Conservation (phyloP, 2,113 vertebrate genomes). For the Bufo gargarizans region DNA sequence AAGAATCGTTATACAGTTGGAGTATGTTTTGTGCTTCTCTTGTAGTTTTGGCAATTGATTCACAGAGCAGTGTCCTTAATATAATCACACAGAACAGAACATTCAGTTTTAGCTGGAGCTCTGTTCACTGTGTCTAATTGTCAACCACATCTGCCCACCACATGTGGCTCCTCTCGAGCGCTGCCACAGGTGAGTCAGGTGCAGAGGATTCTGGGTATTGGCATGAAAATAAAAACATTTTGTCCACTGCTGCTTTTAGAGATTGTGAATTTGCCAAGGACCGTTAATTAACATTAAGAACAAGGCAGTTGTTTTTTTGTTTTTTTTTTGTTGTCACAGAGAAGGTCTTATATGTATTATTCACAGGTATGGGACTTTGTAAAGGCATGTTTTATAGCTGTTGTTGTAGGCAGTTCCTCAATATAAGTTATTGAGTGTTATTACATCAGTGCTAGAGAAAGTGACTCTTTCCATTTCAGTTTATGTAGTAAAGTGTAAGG, state of each 20-base stretch:
- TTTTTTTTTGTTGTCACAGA: not conserved
- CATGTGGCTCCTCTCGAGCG: not conserved
- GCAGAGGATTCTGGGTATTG: slow-evolving; percentile 40
- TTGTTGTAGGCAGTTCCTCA: not conserved
- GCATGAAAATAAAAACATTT: slow-evolving; percentile 48
- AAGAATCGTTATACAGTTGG: not conserved
- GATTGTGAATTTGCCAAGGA: slow-evolving; percentile 18
- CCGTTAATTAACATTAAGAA: slow-evolving; percentile 27
- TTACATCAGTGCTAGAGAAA: not conserved
- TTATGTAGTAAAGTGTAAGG: not conserved
- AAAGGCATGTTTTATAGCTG: not conserved
- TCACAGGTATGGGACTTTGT: not conserved
- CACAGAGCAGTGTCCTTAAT: not conserved
- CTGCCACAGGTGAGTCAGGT: slow-evolving; percentile 37
- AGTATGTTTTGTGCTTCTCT: not conserved
- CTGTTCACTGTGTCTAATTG: not conserved
- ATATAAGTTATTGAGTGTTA: not conserved
- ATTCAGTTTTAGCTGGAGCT: slow-evolving; percentile 8
- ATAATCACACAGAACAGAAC: slow-evolving; percentile 15
- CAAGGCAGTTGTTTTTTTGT: not conserved
- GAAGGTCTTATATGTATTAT: not conserved
- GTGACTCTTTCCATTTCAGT: not conserved
- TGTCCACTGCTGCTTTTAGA: slow-evolving; percentile 18
- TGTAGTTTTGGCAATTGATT: not conserved
- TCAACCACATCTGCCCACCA: slow-evolving; percentile 36